Conservation (phyloP, 2,888 invertebrate species). For the Napeogenes inachia region DNA sequence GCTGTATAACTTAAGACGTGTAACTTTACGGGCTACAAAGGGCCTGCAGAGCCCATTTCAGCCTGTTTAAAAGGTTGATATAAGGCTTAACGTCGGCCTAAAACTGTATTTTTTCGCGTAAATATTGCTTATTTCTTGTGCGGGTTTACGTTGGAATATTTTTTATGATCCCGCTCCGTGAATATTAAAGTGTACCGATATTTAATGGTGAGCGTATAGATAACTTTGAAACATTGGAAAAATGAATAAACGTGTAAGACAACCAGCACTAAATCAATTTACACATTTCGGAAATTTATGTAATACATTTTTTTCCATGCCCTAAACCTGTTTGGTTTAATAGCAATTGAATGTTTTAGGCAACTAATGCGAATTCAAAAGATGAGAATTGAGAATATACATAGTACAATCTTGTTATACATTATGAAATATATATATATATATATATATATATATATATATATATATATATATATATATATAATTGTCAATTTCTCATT, state of each 20-base stretch:
- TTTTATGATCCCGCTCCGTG: slow-evolving; percentile 33
- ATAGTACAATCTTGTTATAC: too few species aligned
- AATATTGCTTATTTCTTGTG: slow-evolving; percentile 39
- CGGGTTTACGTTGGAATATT: slow-evolving; percentile 32
- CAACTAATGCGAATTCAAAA: too few species aligned
- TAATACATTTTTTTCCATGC: too few species aligned
- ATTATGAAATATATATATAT: too few species aligned
- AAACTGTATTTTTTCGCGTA: slow-evolving; percentile 35
- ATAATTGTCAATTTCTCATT: too few species aligned
- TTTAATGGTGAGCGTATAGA: slow-evolving; percentile 19
- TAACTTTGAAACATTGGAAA: slow-evolving; percentile 5
- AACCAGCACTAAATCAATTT: too few species aligned
- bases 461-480: too few species aligned
- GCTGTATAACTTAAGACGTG: slow-evolving; percentile 21
- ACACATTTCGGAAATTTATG: too few species aligned
- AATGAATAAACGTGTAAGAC: background rate
- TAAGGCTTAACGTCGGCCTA: slow-evolving; percentile 34
- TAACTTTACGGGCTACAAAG: slow-evolving; percentile 36
- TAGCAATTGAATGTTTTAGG: too few species aligned
- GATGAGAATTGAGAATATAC: too few species aligned
- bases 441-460: too few species aligned
- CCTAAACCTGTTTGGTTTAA: too few species aligned
- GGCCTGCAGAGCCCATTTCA: slow-evolving; percentile 34
- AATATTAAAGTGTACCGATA: slow-evolving; percentile 31
- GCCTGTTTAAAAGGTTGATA: slow-evolving; percentile 41